Evolutionary conservation across 1,140 invertebrate species (phyloP).

Genomic region (Eufriesea mexicana): DNA sequence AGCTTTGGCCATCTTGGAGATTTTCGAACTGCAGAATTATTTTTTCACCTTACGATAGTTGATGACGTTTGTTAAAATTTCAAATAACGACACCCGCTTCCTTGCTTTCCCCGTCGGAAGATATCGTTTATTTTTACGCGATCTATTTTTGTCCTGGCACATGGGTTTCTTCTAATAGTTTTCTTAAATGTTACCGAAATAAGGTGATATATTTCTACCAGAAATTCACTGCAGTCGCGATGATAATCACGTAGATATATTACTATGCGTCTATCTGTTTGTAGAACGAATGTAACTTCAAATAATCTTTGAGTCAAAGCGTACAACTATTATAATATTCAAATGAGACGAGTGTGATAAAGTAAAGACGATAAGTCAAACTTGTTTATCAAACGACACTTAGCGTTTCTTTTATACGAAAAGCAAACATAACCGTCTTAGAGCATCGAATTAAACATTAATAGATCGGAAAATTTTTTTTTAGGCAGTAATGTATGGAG

Average conservation of each 20-base stretch:
- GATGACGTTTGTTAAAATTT: not conserved
- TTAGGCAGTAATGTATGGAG: too few species aligned
- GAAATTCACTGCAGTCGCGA: not conserved
- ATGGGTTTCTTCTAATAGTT: slow-evolving; percentile 34
- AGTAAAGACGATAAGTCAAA: too few species aligned
- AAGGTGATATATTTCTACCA: not conserved
- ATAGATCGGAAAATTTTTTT: not conserved
- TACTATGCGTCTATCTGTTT: too few species aligned
- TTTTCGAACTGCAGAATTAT: not conserved
- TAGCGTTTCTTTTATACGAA: too few species aligned
- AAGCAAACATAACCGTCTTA: too few species aligned
- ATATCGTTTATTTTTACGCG: slow-evolving; percentile 40
- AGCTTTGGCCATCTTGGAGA: slow-evolving; percentile 42
- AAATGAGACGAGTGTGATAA: too few species aligned
- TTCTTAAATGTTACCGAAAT: slow-evolving; percentile 26
- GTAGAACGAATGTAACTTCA: not conserved
- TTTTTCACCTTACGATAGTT: not conserved
- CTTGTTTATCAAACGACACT: too few species aligned
- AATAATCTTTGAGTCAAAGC: not conserved
- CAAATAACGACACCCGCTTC: not conserved
- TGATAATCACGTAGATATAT: not conserved
- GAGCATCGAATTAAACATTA: not conserved
- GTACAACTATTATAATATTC: too few species aligned
- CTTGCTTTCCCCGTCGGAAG: not conserved
- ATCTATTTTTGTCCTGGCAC: slow-evolving; percentile 33